Conservation (phyloP, 1,140 invertebrate species). For the Stegodyphus mimosarum region DNA sequence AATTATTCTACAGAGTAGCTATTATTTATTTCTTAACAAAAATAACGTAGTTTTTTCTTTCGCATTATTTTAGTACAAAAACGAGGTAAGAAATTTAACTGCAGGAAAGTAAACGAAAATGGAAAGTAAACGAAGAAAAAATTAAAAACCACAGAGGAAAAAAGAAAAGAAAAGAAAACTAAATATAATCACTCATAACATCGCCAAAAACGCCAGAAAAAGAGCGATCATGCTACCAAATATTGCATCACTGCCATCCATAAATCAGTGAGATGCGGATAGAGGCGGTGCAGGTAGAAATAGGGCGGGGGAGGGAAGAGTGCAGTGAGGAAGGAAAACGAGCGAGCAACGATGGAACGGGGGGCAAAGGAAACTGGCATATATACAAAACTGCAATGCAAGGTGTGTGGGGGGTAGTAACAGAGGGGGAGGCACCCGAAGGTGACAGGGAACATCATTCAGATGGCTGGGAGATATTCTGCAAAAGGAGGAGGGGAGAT, state of each 20-base stretch:
- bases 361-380: not conserved
- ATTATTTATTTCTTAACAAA: no score
- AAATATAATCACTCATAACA: not conserved
- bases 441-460: constrained; percentile 55
- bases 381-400: not conserved
- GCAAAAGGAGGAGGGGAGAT: constrained; percentile 44
- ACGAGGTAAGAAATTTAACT: no score
- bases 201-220: constrained; percentile 35
- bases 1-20: no score
- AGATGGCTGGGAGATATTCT: constrained; percentile 27
- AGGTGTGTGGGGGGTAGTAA: not conserved
- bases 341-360: no score
- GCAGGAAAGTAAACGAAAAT: no score
- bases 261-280: constrained; percentile 40
- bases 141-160: not conserved
- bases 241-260: constrained; percentile 5
- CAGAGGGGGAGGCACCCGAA: not conserved
- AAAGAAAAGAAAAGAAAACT: not conserved
- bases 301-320: not conserved
- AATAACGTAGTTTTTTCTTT: no score
- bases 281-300: constrained; percentile 1
- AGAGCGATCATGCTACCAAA: constrained; percentile 26
- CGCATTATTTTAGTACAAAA: no score
- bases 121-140: not conserved
- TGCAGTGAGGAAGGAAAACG: not conserved